Evolutionary conservation across 2,797 vertebrate genomes (phyloP).

Genomic region (Oreochromis mossambicus): DNA sequence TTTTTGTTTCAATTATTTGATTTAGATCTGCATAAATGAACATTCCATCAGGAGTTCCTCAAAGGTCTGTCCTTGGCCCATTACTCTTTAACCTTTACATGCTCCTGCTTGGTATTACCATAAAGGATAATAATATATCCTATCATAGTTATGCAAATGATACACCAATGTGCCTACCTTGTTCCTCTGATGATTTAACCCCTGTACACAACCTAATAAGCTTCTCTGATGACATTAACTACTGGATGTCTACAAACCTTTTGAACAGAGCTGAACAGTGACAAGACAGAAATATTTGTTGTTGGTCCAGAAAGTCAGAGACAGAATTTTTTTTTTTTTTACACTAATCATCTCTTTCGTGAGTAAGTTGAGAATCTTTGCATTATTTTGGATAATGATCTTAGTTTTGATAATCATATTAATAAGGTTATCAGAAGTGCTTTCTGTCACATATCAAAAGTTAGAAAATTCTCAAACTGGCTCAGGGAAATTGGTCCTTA

Average conservation of each 20-base stretch:
- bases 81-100: neutral
- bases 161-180: neutral
- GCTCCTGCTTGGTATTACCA: neutral
- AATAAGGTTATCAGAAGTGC: neutral
- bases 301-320: neutral
- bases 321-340: neutral
- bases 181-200: neutral
- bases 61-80: neutral
- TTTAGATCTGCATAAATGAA: neutral
- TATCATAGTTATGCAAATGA: neutral
- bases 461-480: neutral
- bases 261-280: neutral
- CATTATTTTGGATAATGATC: neutral
- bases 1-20: neutral
- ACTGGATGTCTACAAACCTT: neutral
- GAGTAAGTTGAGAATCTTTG: neutral
- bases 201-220: neutral
- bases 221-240: neutral
- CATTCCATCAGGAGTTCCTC: neutral
- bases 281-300: neutral
- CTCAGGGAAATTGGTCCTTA: neutral
- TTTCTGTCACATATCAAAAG: neutral
- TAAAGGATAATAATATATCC: neutral
- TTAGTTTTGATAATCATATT: neutral
- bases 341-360: neutral